Evolutionary conservation across 2,113 vertebrate genomes (phyloP).

Genomic region (Vicugna pacos): DNA sequence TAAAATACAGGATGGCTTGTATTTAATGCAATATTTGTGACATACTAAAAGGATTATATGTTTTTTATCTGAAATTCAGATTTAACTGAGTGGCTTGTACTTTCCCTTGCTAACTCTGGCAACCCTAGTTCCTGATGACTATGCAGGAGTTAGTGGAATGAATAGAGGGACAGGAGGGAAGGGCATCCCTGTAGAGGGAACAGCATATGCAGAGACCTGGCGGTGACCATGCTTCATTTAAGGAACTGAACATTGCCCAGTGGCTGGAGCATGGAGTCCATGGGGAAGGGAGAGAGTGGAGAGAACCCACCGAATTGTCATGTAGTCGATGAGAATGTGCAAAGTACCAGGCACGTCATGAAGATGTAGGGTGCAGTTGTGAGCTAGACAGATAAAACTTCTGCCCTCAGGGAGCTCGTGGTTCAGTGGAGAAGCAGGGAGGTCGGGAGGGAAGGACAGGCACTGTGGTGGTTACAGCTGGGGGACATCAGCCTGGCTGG

Average conservation of each 20-base stretch:
- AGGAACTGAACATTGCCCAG: background rate
- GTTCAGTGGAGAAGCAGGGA: background rate
- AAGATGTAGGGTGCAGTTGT: background rate
- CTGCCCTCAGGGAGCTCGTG: background rate
- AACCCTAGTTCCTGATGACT: slow-evolving; percentile 24
- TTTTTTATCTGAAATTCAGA: slow-evolving; percentile 50
- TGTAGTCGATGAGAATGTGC: background rate
- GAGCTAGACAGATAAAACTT: background rate
- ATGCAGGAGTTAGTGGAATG: background rate
- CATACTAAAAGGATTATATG: background rate
- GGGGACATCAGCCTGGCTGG: background rate
- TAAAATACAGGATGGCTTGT: background rate
- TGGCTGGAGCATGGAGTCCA: background rate
- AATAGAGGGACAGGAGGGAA: background rate
- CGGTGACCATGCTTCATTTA: background rate
- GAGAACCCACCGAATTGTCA: background rate
- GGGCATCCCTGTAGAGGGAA: background rate
- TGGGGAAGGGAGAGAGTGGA: background rate
- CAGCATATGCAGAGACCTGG: background rate
- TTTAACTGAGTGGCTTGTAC: background rate
- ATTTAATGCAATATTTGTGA: slow-evolving; percentile 23
- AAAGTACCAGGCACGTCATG: background rate
- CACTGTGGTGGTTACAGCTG: background rate
- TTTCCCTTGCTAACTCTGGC: slow-evolving; percentile 48
- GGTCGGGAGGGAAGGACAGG: background rate